Percentiles rank a stretch among this genome's conserved stretches.
phyloP scores from a whole-genome alignment of 1,140 invertebrate genomes.

The Trialeurodes vaporariorum region DNA sequence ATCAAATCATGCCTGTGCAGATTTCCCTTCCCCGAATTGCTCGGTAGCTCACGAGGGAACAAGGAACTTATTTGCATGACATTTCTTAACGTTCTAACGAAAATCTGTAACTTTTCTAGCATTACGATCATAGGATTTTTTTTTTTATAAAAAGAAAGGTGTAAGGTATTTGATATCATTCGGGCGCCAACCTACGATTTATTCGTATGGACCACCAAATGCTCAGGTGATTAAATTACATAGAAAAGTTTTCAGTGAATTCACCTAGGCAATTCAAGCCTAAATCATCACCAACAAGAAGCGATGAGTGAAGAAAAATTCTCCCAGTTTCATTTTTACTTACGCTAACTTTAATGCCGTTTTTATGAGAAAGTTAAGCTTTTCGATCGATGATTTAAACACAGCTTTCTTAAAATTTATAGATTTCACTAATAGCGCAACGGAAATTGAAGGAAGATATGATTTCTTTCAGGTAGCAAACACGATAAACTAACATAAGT shows the following conservation, averaged over 20 bases:
- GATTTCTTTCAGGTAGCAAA: conserved; percentile 24
- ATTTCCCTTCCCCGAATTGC: no score
- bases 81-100: no score
- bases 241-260: background rate
- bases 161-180: no score
- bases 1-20: no score
- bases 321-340: background rate
- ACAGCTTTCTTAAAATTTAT: background rate
- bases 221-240: no score
- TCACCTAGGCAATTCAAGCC: background rate
- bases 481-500: conserved; percentile 26
- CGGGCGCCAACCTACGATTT: no score
- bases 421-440: conserved; percentile 12
- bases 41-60: no score
- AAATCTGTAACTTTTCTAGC: no score
- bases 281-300: background rate
- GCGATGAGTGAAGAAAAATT: background rate
- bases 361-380: background rate
- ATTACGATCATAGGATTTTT: no score
- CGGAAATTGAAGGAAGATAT: conserved; percentile 29
- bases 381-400: background rate
- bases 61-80: no score
- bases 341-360: background rate
- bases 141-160: no score
- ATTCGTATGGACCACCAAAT: no score